phyloP scores from a whole-genome alignment of 1,140 invertebrate genomes.

The Bombus superbus region DNA sequence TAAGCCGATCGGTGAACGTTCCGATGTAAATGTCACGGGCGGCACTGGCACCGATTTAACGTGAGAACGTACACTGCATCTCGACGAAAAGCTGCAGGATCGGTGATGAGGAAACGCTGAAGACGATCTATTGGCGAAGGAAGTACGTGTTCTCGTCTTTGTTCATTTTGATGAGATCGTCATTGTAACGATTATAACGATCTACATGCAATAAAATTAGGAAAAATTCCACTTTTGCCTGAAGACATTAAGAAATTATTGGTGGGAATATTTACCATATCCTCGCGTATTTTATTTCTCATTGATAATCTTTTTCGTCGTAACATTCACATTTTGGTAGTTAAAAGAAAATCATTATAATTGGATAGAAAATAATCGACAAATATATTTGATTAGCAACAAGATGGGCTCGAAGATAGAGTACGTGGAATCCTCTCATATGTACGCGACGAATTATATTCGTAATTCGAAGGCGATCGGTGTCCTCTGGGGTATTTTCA shows the following conservation, averaged over 20 bases:
- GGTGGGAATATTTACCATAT: not conserved
- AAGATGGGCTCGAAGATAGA: conserved; percentile 95
- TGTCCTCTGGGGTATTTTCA: conserved; percentile 98
- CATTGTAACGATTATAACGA: not conserved
- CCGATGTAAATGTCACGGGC: conserved; percentile 55
- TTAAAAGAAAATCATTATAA: no score
- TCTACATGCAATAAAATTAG: not conserved
- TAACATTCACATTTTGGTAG: not conserved
- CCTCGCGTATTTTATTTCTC: not conserved
- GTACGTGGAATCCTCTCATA: conserved; percentile 93
- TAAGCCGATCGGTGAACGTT: conserved; percentile 30
- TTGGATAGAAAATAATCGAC: not conserved
- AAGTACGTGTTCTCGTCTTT: not conserved
- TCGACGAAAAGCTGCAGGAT: not conserved
- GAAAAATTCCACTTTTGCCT: not conserved
- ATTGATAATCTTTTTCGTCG: not conserved
- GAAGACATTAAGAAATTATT: not conserved
- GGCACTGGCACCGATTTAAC: not conserved
- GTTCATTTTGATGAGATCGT: not conserved
- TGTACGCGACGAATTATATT: conserved; percentile 96
- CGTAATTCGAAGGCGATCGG: conserved; percentile 98
- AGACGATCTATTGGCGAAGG: not conserved
- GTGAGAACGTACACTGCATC: conserved; percentile 1
- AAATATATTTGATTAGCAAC: not conserved
- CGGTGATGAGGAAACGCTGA: conserved; percentile 26